Evolutionary conservation across 35 echinoderm and acorn worm genomes (phyloP).

Genomic region (Amphiura filiformis): DNA sequence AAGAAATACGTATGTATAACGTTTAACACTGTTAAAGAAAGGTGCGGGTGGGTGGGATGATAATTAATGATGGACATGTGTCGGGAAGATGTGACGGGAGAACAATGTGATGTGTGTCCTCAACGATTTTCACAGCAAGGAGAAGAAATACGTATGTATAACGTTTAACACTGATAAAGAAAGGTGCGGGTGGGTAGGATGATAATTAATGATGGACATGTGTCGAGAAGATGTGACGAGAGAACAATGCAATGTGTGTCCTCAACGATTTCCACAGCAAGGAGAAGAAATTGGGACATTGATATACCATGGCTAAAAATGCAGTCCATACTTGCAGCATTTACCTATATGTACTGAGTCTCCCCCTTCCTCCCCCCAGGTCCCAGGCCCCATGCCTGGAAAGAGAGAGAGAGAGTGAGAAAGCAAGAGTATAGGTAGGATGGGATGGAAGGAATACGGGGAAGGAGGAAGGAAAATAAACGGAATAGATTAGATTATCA

Average conservation of each 20-base stretch:
- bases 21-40: neutral
- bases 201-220: conserved; percentile 45
- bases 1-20: conserved; percentile 52
- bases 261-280: too few relatives aligned
- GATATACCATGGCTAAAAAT: neutral
- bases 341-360: too few relatives aligned
- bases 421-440: neutral
- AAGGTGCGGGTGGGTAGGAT: conserved; percentile 29
- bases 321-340: too few relatives aligned
- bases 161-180: neutral
- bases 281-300: too few relatives aligned
- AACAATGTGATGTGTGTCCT: conserved; percentile 75
- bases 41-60: conserved; percentile 32
- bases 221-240: conserved; percentile 51
- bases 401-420: too few relatives aligned
- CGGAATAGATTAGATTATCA: neutral
- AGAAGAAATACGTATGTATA: too few relatives aligned
- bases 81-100: conserved; percentile 31
- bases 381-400: too few relatives aligned
- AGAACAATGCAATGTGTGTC: conserved; percentile 70
- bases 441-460: neutral
- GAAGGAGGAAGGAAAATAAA: neutral
- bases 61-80: conserved; percentile 63
- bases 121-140: too few relatives aligned
- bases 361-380: too few relatives aligned